These are phyloP conservation scores for Ageneiosus marmoratus DNA, from an alignment of 2,113 vertebrate genomes.

Conservation along the genomic window DNA sequence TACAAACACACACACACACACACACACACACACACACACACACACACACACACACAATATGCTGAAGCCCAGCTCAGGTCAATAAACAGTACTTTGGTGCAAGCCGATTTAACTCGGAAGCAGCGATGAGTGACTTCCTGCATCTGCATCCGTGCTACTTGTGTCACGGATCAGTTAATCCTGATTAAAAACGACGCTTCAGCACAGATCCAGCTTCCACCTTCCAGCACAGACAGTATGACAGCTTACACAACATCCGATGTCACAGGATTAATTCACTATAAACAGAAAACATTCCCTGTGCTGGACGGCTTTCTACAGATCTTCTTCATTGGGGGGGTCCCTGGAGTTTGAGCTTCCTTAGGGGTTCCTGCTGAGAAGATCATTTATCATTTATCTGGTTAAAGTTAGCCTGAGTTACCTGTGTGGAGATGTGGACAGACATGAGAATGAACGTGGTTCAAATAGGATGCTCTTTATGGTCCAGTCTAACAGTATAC, in stretches of 20 bases:
- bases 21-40: neutral
- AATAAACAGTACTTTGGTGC: neutral
- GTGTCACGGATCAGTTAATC: conserved; percentile 51
- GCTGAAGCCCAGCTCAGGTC: neutral
- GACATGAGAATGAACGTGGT: neutral
- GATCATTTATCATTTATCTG: neutral
- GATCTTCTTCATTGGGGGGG: neutral
- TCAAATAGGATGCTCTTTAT: neutral
- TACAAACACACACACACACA: no score
- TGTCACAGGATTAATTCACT: neutral
- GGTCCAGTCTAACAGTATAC: no score
- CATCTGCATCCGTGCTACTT: neutral
- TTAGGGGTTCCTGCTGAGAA: neutral
- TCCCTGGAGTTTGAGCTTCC: neutral
- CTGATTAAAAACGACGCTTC: conserved; percentile 57
- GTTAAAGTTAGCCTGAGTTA: neutral
- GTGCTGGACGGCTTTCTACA: neutral
- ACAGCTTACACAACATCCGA: neutral
- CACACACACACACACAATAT: neutral
- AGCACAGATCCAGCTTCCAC: conserved; percentile 30
- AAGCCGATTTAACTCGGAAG: neutral
- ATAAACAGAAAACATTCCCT: neutral
- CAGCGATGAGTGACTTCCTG: neutral
- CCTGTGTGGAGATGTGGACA: neutral
- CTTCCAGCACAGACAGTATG: neutral